Conservation (phyloP, 2,113 vertebrate species). For the Odobenus rosmarus region DNA sequence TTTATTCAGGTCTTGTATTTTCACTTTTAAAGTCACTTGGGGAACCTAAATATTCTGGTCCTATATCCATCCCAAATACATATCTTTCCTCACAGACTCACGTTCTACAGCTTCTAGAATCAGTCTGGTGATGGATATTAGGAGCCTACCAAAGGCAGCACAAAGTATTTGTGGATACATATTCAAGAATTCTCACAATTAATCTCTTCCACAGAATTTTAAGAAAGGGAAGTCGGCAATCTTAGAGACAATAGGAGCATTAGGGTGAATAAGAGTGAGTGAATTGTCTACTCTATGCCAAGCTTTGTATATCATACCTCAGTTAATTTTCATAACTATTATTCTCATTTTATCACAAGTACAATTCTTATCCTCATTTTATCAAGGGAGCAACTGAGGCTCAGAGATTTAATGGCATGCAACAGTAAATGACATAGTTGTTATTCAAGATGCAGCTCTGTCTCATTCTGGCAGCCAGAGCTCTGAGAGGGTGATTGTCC, state of each 20-base stretch:
- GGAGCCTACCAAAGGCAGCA: neutral
- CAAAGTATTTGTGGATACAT: neutral
- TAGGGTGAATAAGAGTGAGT: neutral
- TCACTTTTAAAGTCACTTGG: conserved; percentile 5
- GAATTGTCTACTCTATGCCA: neutral
- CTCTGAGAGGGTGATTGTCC: neutral
- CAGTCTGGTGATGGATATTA: neutral
- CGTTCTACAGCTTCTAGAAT: neutral
- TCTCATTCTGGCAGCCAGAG: neutral
- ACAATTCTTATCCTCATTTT: neutral
- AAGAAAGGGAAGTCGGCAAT: neutral
- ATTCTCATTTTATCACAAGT: conserved; percentile 31
- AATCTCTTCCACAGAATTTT: neutral
- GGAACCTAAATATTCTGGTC: neutral
- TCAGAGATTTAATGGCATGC: neutral
- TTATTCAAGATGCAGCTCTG: neutral
- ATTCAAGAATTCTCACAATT: neutral
- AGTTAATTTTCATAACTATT: conserved; percentile 34
- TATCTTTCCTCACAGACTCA: neutral
- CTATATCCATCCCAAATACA: neutral
- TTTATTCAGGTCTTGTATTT: neutral
- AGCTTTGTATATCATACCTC: neutral
- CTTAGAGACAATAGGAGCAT: neutral
- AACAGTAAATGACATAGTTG: neutral
- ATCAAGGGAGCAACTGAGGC: neutral